phyloP scores from a whole-genome alignment of 2,113 vertebrate species.

The Cavia aperea region DNA sequence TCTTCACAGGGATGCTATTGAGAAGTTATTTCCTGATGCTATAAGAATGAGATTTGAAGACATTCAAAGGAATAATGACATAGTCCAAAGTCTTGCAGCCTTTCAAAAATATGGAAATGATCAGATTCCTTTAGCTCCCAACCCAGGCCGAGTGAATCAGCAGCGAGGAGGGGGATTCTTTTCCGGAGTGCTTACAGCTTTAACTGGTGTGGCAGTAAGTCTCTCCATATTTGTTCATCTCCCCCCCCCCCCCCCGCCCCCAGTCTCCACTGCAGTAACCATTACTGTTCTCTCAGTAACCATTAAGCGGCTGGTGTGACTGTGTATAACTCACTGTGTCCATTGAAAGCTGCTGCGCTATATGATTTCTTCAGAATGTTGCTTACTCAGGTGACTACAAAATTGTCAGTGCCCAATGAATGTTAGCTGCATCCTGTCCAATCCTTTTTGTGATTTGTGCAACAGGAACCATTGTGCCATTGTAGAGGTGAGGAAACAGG shows the following conservation, averaged over 20 bases:
- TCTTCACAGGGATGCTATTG: conserved; percentile 84
- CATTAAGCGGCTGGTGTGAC: neutral
- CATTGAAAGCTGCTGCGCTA: neutral
- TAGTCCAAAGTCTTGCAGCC: conserved; percentile 80
- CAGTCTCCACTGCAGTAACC: neutral
- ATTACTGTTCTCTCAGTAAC: neutral
- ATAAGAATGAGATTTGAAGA: conserved; percentile 82
- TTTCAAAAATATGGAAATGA: conserved; percentile 89
- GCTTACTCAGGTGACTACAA: neutral
- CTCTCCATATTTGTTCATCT: neutral
- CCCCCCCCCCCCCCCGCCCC: rapidly evolving
- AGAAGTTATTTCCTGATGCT: conserved; percentile 87
- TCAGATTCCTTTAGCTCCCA: conserved; percentile 72
- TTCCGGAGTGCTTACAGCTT: conserved; percentile 88
- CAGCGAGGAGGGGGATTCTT: conserved; percentile 87
- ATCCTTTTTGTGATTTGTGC: neutral
- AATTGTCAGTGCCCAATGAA: neutral
- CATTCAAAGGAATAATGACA: conserved; percentile 80
- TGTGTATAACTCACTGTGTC: neutral
- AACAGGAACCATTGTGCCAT: neutral
- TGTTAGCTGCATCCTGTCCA: neutral
- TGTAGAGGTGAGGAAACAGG: neutral
- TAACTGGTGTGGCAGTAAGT: conserved; percentile 91
- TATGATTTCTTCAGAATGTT: neutral
- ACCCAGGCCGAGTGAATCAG: conserved; percentile 70